Base-by-base conservation (phyloP, 2,888 invertebrate genomes). In the Trichopria drosophilae region DNA sequence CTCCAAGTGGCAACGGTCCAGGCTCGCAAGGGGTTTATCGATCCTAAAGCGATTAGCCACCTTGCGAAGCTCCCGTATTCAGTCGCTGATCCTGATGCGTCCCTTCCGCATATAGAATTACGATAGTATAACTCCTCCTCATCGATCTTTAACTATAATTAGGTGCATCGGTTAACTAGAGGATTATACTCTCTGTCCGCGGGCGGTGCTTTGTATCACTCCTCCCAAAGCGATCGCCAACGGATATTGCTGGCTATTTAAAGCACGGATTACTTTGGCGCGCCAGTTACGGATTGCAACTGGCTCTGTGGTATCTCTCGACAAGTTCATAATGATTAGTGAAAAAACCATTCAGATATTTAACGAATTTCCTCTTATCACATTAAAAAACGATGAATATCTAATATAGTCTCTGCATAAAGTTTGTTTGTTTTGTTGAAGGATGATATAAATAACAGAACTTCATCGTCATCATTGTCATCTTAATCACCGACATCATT, bases 71-170 rank as follows among this genome's bases (percentile, higher is more conserved):
- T 7, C 20, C 19, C 34, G 6, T 16, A 36, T 36, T 23, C 7
- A 5, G 6, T 31, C 12, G 24, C 6, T 10, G 26, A 6, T 40
- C n/a, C 6, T 22, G 6, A 28, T 22, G 42, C n/a, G n/a, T n/a
- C n/a, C n/a, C 31, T 28, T 49, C 23, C 35, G 41, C 10, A 19
- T 16, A 29, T 12, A 18, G 29, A n/a, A n/a, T 37, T 16, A 36
- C 31, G 36, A 10, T 12, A 26, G 35, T 16, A 34, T 35, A 26
- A 44, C 40, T 20, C 41, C 24, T 45, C 15, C 42, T 39, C 43
- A 51, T 54, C 52, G 49, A 50, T 49, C 39, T 42, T 42, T 12
- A 52, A 48, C 49, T 43, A 57, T 57, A 50, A 57, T 50, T 54
- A 54, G 44, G 39, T 23, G 41, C 32, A 36, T 34, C 18, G 43